phyloP scores from a whole-genome alignment of 2,797 vertebrate genomes.

The Neomorphus geoffroyi region DNA sequence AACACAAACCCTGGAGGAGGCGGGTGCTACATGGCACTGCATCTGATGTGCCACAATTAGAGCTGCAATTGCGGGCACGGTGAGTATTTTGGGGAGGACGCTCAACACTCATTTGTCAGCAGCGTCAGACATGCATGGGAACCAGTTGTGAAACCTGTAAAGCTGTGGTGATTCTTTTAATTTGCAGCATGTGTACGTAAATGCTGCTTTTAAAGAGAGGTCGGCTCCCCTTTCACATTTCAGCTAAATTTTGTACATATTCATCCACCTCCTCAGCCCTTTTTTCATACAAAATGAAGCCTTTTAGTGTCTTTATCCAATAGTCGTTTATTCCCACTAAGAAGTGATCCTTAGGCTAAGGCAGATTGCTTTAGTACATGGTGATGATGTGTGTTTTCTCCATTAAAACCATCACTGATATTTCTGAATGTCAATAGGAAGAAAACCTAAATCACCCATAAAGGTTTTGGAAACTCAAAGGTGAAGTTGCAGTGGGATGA shows the following conservation, averaged over 20 bases:
- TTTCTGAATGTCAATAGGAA: neutral
- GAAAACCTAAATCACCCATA: neutral
- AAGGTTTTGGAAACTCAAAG: neutral
- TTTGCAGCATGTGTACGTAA: neutral
- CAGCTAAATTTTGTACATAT: neutral
- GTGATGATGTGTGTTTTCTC: accelerated
- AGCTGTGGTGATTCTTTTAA: neutral
- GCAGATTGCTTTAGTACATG: neutral
- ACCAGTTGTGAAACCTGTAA: neutral
- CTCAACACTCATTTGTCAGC: conserved; percentile 16
- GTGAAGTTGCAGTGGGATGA: accelerated
- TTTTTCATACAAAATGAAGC: neutral
- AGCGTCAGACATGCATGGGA: neutral
- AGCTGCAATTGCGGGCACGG: conserved; percentile 6
- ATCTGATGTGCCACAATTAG: conserved; percentile 50
- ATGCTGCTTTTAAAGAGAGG: neutral
- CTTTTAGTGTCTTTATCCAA: neutral
- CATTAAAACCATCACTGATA: neutral
- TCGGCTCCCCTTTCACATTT: neutral
- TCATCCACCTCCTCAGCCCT: no score
- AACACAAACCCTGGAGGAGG: neutral
- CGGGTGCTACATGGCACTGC: conserved; percentile 18
- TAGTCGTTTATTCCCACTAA: neutral
- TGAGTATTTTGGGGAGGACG: neutral
- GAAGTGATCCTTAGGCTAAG: neutral